A percentile compares a stretch with the other conserved stretches of the same genome.
phyloP scores from a whole-genome alignment of 2,113 vertebrate genomes.

The Scartelaos histophorus region DNA sequence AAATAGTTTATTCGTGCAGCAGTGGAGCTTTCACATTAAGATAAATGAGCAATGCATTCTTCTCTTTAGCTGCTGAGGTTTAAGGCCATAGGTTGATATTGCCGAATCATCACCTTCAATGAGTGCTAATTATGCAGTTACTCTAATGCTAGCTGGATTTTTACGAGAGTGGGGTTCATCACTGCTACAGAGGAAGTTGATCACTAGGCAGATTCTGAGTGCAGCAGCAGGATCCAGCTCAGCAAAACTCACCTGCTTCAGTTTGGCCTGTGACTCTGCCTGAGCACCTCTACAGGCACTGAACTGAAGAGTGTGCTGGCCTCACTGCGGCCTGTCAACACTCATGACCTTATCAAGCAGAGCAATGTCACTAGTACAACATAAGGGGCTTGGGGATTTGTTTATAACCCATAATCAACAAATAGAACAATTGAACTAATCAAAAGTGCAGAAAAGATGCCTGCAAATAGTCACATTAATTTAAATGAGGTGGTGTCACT shows the following conservation, averaged over 20 bases:
- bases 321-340: constrained; percentile 61
- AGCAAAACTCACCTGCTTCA: constrained; percentile 74
- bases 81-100: constrained; percentile 28
- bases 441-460: constrained; percentile 22
- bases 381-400: constrained; percentile 21
- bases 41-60: constrained; percentile 7
- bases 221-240: constrained; percentile 70
- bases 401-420: constrained; percentile 18
- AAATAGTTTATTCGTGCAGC: constrained; percentile 11
- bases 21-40: background rate
- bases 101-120: constrained; percentile 50
- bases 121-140: constrained; percentile 56
- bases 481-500: constrained; percentile 52
- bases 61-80: constrained; percentile 21
- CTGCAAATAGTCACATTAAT: constrained; percentile 47
- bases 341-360: constrained; percentile 76
- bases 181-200: constrained; percentile 67
- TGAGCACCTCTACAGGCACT: constrained; percentile 49
- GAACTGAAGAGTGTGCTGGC: constrained; percentile 53
- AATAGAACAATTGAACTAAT: constrained; percentile 19
- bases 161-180: constrained; percentile 51
- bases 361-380: constrained; percentile 66
- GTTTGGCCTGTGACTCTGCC: constrained; percentile 53
- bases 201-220: constrained; percentile 74
- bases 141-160: constrained; percentile 33